Evolutionary conservation across 2,113 vertebrate species (phyloP).

Genomic region (Thalassoma bifasciatum): DNA sequence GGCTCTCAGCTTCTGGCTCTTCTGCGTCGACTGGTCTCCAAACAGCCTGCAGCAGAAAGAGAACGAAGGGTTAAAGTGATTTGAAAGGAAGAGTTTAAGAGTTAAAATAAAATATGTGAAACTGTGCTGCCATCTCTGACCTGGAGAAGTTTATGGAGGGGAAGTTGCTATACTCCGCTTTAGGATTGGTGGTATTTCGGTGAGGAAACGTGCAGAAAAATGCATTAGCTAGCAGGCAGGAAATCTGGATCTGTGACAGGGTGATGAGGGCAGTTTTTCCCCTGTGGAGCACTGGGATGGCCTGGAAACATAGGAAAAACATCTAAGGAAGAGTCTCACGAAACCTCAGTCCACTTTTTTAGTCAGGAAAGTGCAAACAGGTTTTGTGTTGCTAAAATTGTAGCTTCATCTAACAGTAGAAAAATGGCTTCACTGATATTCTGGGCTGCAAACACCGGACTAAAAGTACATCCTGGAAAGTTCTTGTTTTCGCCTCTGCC

Average conservation of each 20-base stretch:
- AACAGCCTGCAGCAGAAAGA: constrained; percentile 71
- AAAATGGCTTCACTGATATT: too few relatives aligned
- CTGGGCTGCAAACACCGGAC: too few relatives aligned
- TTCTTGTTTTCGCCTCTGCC: too few relatives aligned
- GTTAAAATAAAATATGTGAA: rapidly evolving
- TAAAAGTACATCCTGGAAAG: too few relatives aligned
- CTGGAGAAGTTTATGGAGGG: constrained; percentile 84
- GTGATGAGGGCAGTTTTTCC: constrained; percentile 56
- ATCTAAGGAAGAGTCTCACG: background rate
- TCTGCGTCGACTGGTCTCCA: background rate
- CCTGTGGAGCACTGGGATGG: constrained; percentile 74
- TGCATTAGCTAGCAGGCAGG: constrained; percentile 81
- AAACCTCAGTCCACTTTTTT: too few relatives aligned
- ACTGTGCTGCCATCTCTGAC: constrained; percentile 28
- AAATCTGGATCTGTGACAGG: constrained; percentile 78
- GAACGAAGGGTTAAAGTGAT: background rate
- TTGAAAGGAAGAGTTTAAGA: background rate
- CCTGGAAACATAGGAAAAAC: constrained; percentile 50
- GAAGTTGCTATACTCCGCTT: constrained; percentile 70
- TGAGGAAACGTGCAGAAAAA: constrained; percentile 85
- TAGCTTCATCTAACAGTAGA: too few relatives aligned
- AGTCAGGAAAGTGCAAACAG: too few relatives aligned
- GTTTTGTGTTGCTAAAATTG: too few relatives aligned
- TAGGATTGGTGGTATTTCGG: constrained; percentile 52
- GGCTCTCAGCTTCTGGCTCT: constrained; percentile 76